A percentile compares a stretch with the other conserved stretches of the same genome.
These are phyloP conservation scores for Salvelinus namaycush DNA, from an alignment of 2,113 vertebrate genomes.

Conservation along the genomic window DNA sequence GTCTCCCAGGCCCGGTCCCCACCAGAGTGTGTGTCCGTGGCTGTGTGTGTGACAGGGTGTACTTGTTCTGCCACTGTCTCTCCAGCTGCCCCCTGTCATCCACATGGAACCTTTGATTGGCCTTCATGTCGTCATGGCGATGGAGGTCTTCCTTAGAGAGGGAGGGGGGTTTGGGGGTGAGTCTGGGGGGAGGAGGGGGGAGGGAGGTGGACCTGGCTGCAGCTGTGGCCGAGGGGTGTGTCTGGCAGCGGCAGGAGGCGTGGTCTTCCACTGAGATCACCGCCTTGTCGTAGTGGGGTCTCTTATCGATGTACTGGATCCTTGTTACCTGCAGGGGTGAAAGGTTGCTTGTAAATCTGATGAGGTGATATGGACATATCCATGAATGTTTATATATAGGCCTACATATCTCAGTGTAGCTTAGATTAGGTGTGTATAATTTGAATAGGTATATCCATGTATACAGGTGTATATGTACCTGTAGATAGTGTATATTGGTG, in stretches of 20 bases:
- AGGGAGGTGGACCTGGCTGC: not conserved
- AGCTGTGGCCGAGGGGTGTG: constrained; percentile 12
- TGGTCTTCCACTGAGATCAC: constrained; percentile 91
- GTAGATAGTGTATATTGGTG: not conserved
- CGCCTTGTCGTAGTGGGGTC: constrained; percentile 77
- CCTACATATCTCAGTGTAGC: too few relatives aligned
- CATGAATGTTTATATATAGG: too few relatives aligned
- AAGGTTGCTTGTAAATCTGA: not conserved
- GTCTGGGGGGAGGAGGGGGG: constrained; percentile 24
- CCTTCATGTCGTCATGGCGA: constrained; percentile 73
- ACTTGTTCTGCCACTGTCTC: constrained; percentile 63
- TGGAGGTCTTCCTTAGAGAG: constrained; percentile 73
- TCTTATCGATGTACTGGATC: constrained; percentile 80
- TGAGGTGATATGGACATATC: too few relatives aligned
- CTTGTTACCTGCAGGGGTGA: constrained; percentile 82
- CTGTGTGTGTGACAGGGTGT: constrained; percentile 54
- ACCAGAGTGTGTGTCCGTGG: constrained; percentile 35
- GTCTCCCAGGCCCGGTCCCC: constrained; percentile 19
- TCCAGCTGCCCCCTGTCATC: constrained; percentile 62
- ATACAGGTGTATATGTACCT: not conserved
- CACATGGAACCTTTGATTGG: constrained; percentile 67
- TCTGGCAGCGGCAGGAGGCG: constrained; percentile 83
- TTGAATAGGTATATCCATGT: too few relatives aligned
- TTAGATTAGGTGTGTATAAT: too few relatives aligned
- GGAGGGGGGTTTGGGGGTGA: constrained; percentile 42